Conservation (phyloP, 2,888 invertebrate species). For the Lypha dubia region DNA sequence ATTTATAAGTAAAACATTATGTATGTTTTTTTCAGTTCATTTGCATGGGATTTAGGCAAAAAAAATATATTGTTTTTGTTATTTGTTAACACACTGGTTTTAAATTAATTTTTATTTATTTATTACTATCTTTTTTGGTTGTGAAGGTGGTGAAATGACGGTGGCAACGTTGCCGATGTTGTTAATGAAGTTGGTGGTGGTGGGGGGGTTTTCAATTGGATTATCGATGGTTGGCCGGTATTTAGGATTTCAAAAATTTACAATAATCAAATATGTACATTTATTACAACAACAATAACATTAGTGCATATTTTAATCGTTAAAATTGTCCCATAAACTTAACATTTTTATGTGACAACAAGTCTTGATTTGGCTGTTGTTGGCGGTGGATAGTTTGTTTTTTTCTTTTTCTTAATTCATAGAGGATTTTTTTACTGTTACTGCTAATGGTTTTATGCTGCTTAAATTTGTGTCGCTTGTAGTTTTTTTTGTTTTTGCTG, state of each 20-base stretch:
- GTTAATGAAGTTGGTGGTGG: not conserved
- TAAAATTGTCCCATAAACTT: constrained; percentile 70
- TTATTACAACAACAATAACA: constrained; percentile 54
- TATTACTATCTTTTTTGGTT: not conserved
- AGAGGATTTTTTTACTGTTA: constrained; percentile 38
- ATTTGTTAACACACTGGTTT: constrained; percentile 38
- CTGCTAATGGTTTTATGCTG: constrained; percentile 61
- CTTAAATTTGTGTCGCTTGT: constrained; percentile 33
- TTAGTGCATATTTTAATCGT: constrained; percentile 69
- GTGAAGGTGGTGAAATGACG: constrained; percentile 4
- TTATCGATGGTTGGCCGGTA: constrained; percentile 14
- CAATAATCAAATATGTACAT: constrained; percentile 35
- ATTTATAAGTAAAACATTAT: constrained; percentile 33
- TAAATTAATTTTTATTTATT: not conserved
- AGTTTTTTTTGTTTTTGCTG: not conserved
- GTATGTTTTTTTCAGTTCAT: not conserved
- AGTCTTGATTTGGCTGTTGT: constrained; percentile 44
- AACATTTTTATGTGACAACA: constrained; percentile 70
- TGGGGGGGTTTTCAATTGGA: not conserved
- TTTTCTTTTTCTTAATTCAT: too few relatives aligned
- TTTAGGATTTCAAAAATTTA: constrained; percentile 10
- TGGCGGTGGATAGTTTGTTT: not conserved
- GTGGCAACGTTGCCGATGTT: too few relatives aligned
- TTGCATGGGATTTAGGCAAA: constrained; percentile 15
- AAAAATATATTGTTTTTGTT: constrained; percentile 3